Conservation (phyloP, 2,888 invertebrate species). For the Lymantria dispar region DNA sequence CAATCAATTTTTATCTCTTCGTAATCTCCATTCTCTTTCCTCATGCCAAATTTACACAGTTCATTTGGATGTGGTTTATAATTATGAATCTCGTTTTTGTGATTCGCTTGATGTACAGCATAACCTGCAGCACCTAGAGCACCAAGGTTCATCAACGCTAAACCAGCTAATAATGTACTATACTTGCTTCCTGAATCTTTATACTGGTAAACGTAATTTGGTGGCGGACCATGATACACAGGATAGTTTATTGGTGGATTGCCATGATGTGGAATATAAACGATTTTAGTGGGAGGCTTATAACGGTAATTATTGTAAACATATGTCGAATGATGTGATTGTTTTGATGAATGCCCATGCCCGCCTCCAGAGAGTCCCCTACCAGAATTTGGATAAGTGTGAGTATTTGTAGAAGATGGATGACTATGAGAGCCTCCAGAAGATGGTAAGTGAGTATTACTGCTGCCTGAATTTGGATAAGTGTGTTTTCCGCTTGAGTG, state of each 20-base stretch:
- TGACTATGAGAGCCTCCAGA: background rate
- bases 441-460: background rate
- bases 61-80: constrained; percentile 10
- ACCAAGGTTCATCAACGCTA: constrained; percentile 28
- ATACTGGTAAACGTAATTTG: constrained; percentile 27
- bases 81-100: background rate
- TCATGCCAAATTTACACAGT: constrained; percentile 24
- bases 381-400: background rate
- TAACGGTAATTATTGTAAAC: background rate
- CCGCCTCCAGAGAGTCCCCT: background rate
- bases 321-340: background rate
- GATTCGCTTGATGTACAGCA: background rate
- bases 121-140: constrained; percentile 1
- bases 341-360: background rate
- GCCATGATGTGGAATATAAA: background rate
- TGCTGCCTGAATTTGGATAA: background rate
- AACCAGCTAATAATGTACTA: constrained; percentile 21
- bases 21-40: constrained; percentile 8
- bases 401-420: background rate
- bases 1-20: constrained; percentile 28
- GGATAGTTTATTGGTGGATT: constrained; percentile 7
- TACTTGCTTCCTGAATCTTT: constrained; percentile 24
- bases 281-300: background rate
- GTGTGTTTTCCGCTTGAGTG: background rate
- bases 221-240: constrained; percentile 17